A percentile compares a stretch with the other conserved stretches of the same genome.
These are phyloP conservation scores for Eulemur rufifrons DNA, from an alignment of 2,113 vertebrate species.

Conservation along the genomic window DNA sequence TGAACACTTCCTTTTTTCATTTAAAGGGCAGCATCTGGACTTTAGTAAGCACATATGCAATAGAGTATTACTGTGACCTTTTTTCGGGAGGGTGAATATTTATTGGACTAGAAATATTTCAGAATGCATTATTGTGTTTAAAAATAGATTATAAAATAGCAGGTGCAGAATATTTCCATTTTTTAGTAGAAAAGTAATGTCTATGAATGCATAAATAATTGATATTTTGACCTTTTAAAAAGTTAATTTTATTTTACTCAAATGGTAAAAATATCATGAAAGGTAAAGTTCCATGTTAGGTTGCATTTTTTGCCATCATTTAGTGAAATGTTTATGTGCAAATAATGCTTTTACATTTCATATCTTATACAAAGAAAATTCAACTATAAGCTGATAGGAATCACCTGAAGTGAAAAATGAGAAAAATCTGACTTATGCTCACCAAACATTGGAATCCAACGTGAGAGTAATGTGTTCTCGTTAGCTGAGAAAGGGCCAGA, in stretches of 20 bases:
- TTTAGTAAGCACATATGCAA: conserved; percentile 41
- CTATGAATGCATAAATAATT: not conserved
- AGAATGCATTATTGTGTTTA: not conserved
- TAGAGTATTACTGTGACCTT: conserved; percentile 33
- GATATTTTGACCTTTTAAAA: conserved; percentile 49
- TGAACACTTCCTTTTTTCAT: not conserved
- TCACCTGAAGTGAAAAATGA: not conserved
- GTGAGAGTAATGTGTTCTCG: not conserved
- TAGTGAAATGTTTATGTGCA: conserved; percentile 19
- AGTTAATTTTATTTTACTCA: conserved; percentile 56
- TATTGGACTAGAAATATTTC: conserved; percentile 1
- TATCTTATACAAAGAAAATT: conserved; percentile 21
- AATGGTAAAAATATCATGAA: conserved; percentile 47
- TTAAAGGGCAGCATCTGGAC: conserved; percentile 40
- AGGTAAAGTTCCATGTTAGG: not conserved
- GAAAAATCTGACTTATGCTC: not conserved
- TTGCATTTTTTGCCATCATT: not conserved
- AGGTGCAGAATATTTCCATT: not conserved
- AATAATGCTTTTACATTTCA: not conserved
- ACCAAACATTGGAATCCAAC: not conserved
- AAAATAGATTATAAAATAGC: conserved; percentile 19
- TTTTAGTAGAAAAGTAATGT: not conserved
- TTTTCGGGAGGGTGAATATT: not conserved
- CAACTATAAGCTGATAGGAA: not conserved
- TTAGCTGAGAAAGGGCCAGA: not conserved